Evolutionary conservation across 2,113 vertebrate species (phyloP), one percentile per base, ranked within the genome.

Genomic region (Urocolius indicus): DNA sequence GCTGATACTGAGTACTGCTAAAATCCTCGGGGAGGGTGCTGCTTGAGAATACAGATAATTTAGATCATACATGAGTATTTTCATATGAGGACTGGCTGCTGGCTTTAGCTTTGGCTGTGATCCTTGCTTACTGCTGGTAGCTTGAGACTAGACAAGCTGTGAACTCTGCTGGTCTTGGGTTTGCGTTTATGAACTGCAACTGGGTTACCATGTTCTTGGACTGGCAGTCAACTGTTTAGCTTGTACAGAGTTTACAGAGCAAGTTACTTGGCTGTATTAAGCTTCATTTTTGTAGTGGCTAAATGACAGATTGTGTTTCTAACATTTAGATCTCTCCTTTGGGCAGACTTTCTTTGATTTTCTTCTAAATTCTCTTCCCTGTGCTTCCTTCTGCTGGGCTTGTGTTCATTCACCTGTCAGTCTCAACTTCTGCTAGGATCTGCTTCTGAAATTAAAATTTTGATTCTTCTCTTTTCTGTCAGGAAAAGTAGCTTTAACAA

Each of bases 71-170:
- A 5, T 0, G 0, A 38, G 24, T 95, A 34, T 90, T 90, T 95
- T 89, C 77, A 21, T 49, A 6, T 45, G 78, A 48, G 55, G 14
- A 34, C 55, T 91, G 84, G 62, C 66, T 94, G 74, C 76, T 92
- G 69, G 61, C 78, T 82, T 91, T 80, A 62, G 49, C 84, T 88
- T 68, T 74, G 38, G 51, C 87, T 91, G 93, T 94, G 84, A 48
- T 80, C 84, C 34, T 83, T 79, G 62, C 59, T 95, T 93, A 82
- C 86, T 76, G 91, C 69, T 93, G 46, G 32, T 67, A 51, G 78
- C 34, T 87, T 83, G 59, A 93, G 66, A 67, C 71, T 71, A 87
- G 87, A 74, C 90, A 83, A 95, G 82, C 59, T 96, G 94, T 91
- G 74, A 48, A 80, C 93, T 94, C 95, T 86, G 89, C 82, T 87